phyloP scores from a whole-genome alignment of 2,113 vertebrate genomes.

The Psophia crepitans region DNA sequence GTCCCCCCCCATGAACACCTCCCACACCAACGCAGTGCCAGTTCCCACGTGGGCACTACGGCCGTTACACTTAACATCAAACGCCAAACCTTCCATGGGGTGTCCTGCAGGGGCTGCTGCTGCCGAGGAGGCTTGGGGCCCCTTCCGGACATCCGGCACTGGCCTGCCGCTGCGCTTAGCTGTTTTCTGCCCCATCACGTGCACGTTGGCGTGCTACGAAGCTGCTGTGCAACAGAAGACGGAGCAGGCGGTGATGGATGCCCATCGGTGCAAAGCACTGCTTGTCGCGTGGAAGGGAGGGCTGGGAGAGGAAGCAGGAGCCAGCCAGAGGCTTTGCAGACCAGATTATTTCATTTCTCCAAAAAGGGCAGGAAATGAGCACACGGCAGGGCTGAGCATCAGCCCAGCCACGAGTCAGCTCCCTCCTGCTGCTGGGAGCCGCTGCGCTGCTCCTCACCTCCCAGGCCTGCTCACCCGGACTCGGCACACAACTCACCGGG shows the following conservation, averaged over 20 bases:
- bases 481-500: neutral
- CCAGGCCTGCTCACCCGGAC: neutral
- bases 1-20: too few species aligned
- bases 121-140: neutral
- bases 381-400: neutral
- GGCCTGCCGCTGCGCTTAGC: neutral
- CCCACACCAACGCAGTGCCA: too few species aligned
- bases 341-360: neutral
- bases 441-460: neutral
- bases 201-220: neutral
- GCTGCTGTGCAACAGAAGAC: neutral
- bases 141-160: neutral
- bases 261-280: neutral
- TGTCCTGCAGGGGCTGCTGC: neutral
- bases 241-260: neutral
- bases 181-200: neutral
- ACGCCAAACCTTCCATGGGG: neutral
- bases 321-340: neutral
- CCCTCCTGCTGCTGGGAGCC: neutral
- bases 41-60: neutral
- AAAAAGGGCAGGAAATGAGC: neutral
- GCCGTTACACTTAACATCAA: neutral
- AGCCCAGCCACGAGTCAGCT: neutral
- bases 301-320: neutral
- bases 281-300: rapidly evolving